phyloP scores from a whole-genome alignment of 2,888 invertebrate genomes.

The Gordius sp. region DNA sequence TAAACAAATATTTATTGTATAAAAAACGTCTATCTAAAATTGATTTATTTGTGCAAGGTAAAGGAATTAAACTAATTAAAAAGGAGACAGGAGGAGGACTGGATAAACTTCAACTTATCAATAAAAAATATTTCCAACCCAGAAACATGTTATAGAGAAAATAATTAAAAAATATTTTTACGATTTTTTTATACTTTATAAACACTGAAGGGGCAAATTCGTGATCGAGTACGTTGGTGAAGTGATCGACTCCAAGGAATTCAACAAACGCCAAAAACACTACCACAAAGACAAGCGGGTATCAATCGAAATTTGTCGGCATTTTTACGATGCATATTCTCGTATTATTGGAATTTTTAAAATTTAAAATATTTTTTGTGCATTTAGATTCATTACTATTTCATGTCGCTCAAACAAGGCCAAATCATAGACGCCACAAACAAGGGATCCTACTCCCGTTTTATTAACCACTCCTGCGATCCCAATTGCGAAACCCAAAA shows the following conservation, averaged over 20 bases:
- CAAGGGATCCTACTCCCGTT: slow-evolving; percentile 79
- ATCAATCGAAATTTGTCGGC: slow-evolving; percentile 29
- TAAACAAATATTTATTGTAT: too few relatives aligned
- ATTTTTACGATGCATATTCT: too few relatives aligned
- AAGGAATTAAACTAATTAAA: too few relatives aligned
- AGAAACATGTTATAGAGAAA: too few relatives aligned
- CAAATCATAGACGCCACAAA: slow-evolving; percentile 79
- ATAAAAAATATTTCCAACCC: too few relatives aligned
- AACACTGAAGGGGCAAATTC: slow-evolving; percentile 50
- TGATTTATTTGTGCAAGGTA: too few relatives aligned
- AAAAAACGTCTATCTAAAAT: too few relatives aligned
- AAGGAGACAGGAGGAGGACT: too few relatives aligned
- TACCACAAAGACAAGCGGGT: slow-evolving; percentile 64
- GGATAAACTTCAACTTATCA: too few relatives aligned
- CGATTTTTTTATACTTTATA: slow-evolving; percentile 19
- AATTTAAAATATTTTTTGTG: too few relatives aligned
- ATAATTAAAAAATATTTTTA: too few relatives aligned
- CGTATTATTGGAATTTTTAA: too few relatives aligned
- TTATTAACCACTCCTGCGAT: slow-evolving; percentile 94
- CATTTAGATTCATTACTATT: slow-evolving; percentile 59
- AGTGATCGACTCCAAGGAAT: slow-evolving; percentile 67
- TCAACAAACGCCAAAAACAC: slow-evolving; percentile 54
- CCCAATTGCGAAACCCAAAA: slow-evolving; percentile 96
- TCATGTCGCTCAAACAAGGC: slow-evolving; percentile 78
- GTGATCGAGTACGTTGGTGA: slow-evolving; percentile 96